Evolutionary conservation across 2,797 vertebrate genomes (phyloP).

Genomic region (Cyclura pinguis): DNA sequence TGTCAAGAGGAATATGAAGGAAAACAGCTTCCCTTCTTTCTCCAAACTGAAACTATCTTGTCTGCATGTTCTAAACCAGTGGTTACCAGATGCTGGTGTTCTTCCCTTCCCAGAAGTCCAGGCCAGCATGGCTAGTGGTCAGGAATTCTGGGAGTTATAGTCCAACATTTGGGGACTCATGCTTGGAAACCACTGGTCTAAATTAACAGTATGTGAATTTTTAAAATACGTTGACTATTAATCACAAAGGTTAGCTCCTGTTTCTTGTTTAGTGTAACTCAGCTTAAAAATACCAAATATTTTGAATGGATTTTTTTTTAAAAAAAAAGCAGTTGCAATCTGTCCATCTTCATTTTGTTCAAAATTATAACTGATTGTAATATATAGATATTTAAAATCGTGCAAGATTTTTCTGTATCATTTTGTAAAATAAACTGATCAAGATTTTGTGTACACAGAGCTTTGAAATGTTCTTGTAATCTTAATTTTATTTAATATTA

Average conservation of each 20-base stretch:
- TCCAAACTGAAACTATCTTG: background rate
- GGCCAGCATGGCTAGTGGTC: background rate
- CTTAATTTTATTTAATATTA: background rate
- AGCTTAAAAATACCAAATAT: constrained; percentile 7
- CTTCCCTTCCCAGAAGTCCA: background rate
- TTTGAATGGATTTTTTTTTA: background rate
- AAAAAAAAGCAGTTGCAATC: background rate
- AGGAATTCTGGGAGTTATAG: background rate
- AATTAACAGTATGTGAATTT: background rate
- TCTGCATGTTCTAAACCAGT: background rate
- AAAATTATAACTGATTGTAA: constrained; percentile 26
- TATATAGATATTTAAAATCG: constrained; percentile 24
- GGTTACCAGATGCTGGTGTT: background rate
- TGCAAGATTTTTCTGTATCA: constrained; percentile 15
- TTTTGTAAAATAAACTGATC: constrained; percentile 48
- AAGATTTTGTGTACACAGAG: background rate
- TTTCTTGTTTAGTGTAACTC: background rate
- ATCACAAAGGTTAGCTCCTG: background rate
- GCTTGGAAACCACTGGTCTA: background rate
- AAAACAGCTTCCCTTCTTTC: background rate
- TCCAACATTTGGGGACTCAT: background rate
- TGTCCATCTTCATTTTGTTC: constrained; percentile 16
- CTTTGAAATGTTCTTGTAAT: constrained; percentile 1
- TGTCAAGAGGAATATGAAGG: background rate
- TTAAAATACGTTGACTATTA: constrained; percentile 19